Percentiles rank a stretch among this genome's conserved stretches.
phyloP scores from a whole-genome alignment of 1,140 invertebrate genomes.

The Solenopsis invicta region DNA sequence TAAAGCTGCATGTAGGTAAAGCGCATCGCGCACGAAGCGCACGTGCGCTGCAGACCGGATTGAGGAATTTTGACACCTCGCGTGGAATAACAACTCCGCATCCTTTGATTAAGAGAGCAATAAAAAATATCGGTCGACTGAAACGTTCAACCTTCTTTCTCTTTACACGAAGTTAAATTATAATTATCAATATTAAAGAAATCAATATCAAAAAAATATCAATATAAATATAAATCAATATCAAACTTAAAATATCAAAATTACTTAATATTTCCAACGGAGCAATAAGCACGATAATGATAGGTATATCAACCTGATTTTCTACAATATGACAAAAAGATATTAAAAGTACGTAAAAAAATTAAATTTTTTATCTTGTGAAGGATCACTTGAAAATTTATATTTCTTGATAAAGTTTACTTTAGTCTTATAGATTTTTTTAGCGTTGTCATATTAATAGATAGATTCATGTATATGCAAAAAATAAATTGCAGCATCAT shows the following conservation, averaged over 20 bases:
- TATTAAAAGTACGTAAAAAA: background rate
- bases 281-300: background rate
- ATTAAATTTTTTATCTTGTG: background rate
- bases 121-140: background rate
- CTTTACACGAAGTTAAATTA: background rate
- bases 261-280: background rate
- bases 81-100: background rate
- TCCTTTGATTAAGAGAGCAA: background rate
- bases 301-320: background rate
- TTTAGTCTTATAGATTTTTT: background rate
- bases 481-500: background rate
- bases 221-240: no score
- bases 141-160: background rate
- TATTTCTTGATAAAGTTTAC: background rate
- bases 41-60: constrained; percentile 57
- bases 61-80: constrained; percentile 23
- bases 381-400: background rate
- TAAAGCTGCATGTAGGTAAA: constrained; percentile 66
- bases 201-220: background rate
- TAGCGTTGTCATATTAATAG: background rate
- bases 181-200: background rate
- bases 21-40: constrained; percentile 46
- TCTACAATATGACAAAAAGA: background rate
- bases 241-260: background rate
- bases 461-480: background rate